Percentiles rank a stretch among this genome's conserved stretches.
Evolutionary conservation across 2,113 vertebrate species (phyloP).

Genomic region (Gasterosteus aculeatus): DNA sequence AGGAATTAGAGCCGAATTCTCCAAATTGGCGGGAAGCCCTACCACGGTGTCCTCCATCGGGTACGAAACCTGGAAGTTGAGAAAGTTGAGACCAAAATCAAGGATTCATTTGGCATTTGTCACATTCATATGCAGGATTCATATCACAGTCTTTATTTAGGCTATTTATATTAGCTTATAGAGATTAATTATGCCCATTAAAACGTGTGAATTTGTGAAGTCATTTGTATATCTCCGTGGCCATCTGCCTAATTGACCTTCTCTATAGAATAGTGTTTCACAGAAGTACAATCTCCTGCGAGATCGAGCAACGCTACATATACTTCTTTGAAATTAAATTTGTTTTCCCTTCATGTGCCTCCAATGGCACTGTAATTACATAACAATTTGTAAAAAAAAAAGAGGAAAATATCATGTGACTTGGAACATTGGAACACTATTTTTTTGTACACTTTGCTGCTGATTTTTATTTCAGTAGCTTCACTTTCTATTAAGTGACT

Average conservation of each 20-base stretch:
- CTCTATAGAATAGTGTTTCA: background rate
- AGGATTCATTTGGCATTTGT: background rate
- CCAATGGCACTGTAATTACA: too few relatives aligned
- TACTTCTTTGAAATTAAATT: too few relatives aligned
- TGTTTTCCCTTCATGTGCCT: too few relatives aligned
- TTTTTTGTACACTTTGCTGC: background rate
- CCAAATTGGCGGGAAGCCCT: slow-evolving; percentile 28
- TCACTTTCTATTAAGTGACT: background rate
- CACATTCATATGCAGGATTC: background rate
- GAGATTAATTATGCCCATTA: background rate
- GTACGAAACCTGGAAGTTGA: slow-evolving; percentile 53
- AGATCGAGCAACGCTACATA: background rate
- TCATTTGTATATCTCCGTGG: background rate
- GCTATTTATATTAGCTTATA: too few relatives aligned
- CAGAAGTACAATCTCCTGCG: background rate
- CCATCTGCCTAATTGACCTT: slow-evolving; percentile 2
- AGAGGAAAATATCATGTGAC: too few relatives aligned
- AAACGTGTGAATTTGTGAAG: background rate
- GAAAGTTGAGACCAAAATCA: slow-evolving; percentile 36
- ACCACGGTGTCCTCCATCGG: slow-evolving; percentile 52
- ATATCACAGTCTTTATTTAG: background rate
- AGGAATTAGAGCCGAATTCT: slow-evolving; percentile 40
- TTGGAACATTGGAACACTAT: background rate
- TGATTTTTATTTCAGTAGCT: background rate
- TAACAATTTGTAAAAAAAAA: background rate